Evolutionary conservation across 2,113 vertebrate species (phyloP), one percentile per base, ranked within the genome.

Genomic region (Dicentrarchus labrax): DNA sequence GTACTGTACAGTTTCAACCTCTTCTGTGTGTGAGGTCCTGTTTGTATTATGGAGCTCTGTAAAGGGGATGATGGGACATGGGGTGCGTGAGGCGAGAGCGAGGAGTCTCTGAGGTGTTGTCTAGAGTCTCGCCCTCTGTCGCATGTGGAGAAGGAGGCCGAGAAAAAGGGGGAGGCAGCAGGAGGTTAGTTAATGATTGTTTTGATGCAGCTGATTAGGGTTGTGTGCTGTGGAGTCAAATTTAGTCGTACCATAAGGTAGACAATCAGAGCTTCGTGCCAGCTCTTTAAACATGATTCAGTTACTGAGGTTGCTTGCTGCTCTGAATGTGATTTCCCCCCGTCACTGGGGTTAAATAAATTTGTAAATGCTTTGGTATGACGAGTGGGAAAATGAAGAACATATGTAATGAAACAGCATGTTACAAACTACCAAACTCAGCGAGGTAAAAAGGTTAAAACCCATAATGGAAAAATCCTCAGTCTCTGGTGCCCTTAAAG

Each of bases 111-210:
- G 85, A 79, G 84, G 76, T 81, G 76, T 77, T 73, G 75, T 84
- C 67, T 79, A 13, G 71, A 78, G 68, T 85, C 66, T 73, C 3
- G 9, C 54, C 67, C 43, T 82, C 68, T 13, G 53, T 62, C 12
- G 16, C 81, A 65, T 79, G 75, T 54, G 16, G 61, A 76, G 81
- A 86, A 54, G 67, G 86, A 89, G 83, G 65, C 82, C 65, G 77
- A 78, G 66, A 77, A 77, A 83, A 54, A 22, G 73, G 82, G 10
- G 13, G 54, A 54, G 76, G 61, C 83, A 86, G 80, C 77, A 39
- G 89, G 89, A 86, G 90, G 66, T 69, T 82, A 76, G 91, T 90
- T 94, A 95, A 96, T 94, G 87, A 94, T 92, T 93, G 92, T 94
- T 95, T 93, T 89, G 88, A 90, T 93, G 90, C 86, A 80, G 68